Base-by-base conservation (phyloP, 2,888 invertebrate genomes). In the Rotaria magnacalcarata region DNA sequence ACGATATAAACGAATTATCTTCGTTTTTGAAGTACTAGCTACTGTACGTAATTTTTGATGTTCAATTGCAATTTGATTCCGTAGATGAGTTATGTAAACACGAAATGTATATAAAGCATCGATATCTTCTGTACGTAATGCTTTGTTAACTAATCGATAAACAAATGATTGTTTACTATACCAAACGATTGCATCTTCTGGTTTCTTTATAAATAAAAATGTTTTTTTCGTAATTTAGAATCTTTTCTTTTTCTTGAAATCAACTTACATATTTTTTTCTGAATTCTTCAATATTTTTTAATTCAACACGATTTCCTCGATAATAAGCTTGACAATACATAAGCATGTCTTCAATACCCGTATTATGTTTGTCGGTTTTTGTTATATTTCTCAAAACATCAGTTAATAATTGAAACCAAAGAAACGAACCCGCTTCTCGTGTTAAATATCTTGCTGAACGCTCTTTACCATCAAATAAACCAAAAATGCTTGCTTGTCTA, bases 91-190 rank as follows among this genome's bases (percentile, higher is more conserved):
- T 47, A 80, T 80, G 47, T 47, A 80, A 47, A 24, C 24, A 80
- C 80, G 80, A 47, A 80, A 80, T 14, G 47, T 80, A 47, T 80
- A 80, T n/a, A 80, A 47, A 10, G 24, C 47, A 11, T 80, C 47
- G 6, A 80, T 80, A 47, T 80, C 80, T n/a, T 80, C 80, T 11
- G 80, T 80, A n/a, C 80, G 80, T n/a, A 80, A 47, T n/a, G 80
- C 80, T 80, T 47, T 24, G 47, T 80, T 80, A 10, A 80, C n/a
- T n/a, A 34, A 11, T 47, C 47, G 21, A n/a, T 80, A 80, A 47
- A 80, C 47, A 47, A 80, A 80, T 11, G 47, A 80, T 47, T 80
- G 80, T 47, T 80, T 80, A 43, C 47, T 80, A 4, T 80, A 80
- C 80, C 80, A 80, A 47, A 24, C 10, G n/a, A 80, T 80, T 6